phyloP scores from a whole-genome alignment of 2,888 invertebrate species.

The Altica lythri region DNA sequence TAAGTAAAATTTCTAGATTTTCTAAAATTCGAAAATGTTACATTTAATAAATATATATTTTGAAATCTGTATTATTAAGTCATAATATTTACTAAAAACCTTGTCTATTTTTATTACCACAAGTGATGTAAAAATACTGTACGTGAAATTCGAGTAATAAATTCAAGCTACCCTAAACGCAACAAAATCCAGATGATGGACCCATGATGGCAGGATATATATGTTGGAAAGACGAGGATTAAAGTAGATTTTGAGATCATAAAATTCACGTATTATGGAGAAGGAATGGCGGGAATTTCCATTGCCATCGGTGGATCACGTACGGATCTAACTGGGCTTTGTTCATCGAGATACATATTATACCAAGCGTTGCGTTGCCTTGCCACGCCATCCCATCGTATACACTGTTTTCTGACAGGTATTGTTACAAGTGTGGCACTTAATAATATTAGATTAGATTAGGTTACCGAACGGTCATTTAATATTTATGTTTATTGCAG shows the following conservation, averaged over 20 bases:
- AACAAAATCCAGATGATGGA: constrained; percentile 2
- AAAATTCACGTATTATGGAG: constrained; percentile 34
- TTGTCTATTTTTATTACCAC: too few species aligned
- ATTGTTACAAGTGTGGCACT: constrained; percentile 18
- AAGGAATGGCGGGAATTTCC: constrained; percentile 28
- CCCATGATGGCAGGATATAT: constrained; percentile 6
- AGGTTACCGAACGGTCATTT: constrained; percentile 5
- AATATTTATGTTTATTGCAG: constrained; percentile 15
- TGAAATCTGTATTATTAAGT: too few species aligned
- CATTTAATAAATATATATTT: too few species aligned
- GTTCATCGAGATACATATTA: constrained; percentile 16
- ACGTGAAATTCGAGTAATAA: too few species aligned
- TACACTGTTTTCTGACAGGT: constrained; percentile 15
- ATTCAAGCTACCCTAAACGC: too few species aligned
- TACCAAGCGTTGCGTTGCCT: constrained; percentile 11
- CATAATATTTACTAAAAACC: too few species aligned
- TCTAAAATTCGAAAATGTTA: too few species aligned
- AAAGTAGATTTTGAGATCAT: constrained; percentile 37
- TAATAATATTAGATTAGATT: constrained; percentile 21
- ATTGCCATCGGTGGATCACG: constrained; percentile 25
- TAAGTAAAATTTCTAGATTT: too few species aligned
- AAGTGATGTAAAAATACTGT: too few species aligned
- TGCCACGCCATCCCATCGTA: constrained; percentile 8
- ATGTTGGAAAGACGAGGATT: constrained; percentile 34
- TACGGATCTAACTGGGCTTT: constrained; percentile 22